Percentiles rank a stretch among this genome's conserved stretches.
Evolutionary conservation across 2,888 invertebrate genomes (phyloP).

Genomic region (Heliconius ismenius): DNA sequence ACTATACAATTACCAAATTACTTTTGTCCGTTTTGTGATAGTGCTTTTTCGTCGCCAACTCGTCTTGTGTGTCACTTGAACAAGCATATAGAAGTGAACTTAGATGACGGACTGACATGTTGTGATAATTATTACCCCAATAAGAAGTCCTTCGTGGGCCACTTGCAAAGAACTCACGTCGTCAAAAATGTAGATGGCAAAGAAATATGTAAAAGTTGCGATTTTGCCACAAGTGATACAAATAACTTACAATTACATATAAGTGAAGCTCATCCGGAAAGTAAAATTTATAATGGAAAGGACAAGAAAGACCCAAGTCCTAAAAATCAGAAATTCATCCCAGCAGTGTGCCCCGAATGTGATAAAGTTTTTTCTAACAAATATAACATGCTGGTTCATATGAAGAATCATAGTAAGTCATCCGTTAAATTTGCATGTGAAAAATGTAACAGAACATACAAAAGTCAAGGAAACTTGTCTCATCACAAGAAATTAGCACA

Average conservation of each 20-base stretch:
- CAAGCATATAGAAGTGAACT: constrained; percentile 55
- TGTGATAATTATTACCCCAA: constrained; percentile 52
- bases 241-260: constrained; percentile 39
- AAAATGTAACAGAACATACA: constrained; percentile 72
- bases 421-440: constrained; percentile 58
- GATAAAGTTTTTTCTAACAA: constrained; percentile 75
- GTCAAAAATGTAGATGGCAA: constrained; percentile 25
- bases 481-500: constrained; percentile 71
- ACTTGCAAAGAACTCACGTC: constrained; percentile 57
- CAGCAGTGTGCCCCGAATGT: constrained; percentile 75
- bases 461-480: constrained; percentile 67
- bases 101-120: constrained; percentile 54
- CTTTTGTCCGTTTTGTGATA: constrained; percentile 62
- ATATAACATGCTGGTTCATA: constrained; percentile 74
- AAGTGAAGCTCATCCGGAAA: constrained; percentile 31
- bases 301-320: constrained; percentile 44
- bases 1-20: constrained; percentile 45
- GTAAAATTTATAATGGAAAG: constrained; percentile 12
- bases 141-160: constrained; percentile 55
- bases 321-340: constrained; percentile 61
- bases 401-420: constrained; percentile 63
- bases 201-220: constrained; percentile 57
- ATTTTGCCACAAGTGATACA: constrained; percentile 47
- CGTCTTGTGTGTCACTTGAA: constrained; percentile 63
- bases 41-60: constrained; percentile 58